A percentile compares a stretch with the other conserved stretches of the same genome.
phyloP scores from a whole-genome alignment of 2,113 vertebrate genomes.

The Triplophysa siluroides region DNA sequence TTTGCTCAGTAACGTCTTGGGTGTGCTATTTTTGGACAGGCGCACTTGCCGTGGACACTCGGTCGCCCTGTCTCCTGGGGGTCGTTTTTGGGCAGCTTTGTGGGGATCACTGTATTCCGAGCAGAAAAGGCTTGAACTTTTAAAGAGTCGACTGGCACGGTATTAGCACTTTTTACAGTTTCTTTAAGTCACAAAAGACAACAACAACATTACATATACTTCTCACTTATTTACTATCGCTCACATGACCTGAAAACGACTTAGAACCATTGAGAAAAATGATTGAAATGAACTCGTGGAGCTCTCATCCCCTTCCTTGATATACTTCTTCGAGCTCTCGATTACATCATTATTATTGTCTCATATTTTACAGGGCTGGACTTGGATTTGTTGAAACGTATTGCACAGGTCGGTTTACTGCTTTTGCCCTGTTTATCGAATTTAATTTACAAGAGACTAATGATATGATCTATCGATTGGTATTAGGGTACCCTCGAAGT shows the following conservation, averaged over 20 bases:
- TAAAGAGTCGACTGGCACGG: constrained; percentile 80
- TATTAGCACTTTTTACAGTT: constrained; percentile 59
- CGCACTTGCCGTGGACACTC: constrained; percentile 94
- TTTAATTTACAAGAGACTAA: too few relatives aligned
- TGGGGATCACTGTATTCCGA: constrained; percentile 92
- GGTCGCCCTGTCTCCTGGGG: too few relatives aligned
- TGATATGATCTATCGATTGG: too few relatives aligned
- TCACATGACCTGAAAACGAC: too few relatives aligned
- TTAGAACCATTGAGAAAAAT: too few relatives aligned
- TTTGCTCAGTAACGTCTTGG: constrained; percentile 22
- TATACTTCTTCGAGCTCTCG: too few relatives aligned
- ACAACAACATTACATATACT: neutral
- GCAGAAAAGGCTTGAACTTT: constrained; percentile 86
- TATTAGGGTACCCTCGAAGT: too few relatives aligned
- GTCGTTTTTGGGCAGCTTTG: constrained; percentile 93
- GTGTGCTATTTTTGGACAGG: constrained; percentile 68
- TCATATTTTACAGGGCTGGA: constrained; percentile 75
- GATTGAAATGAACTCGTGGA: too few relatives aligned
- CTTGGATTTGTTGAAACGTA: constrained; percentile 82
- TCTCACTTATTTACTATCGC: too few relatives aligned
- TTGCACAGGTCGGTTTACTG: too few relatives aligned
- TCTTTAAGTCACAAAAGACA: neutral
- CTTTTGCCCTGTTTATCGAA: too few relatives aligned
- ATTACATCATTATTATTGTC: neutral
- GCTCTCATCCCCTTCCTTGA: too few relatives aligned